Percentiles rank a stretch among this genome's conserved stretches.
Conservation (phyloP, 2,888 invertebrate genomes). For the Eupithecia centaureata region DNA sequence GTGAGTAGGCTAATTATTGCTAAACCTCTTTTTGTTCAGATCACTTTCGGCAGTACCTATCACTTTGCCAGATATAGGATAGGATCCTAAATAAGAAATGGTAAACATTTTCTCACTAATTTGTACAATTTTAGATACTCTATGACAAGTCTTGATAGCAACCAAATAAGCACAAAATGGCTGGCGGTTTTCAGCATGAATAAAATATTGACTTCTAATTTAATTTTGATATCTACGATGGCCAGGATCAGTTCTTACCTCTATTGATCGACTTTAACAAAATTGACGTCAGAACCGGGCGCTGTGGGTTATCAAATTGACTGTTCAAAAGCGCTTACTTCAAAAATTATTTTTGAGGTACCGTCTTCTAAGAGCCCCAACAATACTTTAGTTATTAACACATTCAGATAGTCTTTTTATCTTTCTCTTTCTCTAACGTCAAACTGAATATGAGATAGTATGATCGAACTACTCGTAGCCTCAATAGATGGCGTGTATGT, state of each 20-base stretch:
- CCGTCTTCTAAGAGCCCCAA: slow-evolving; percentile 30
- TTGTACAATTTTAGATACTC: too few species aligned
- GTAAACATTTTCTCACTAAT: too few species aligned
- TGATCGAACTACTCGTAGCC: too few species aligned
- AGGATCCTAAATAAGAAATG: too few species aligned
- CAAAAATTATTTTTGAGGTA: slow-evolving; percentile 36
- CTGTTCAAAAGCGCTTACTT: slow-evolving; percentile 27
- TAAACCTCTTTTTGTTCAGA: too few species aligned
- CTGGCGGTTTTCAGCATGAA: slow-evolving; percentile 42
- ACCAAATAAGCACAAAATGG: slow-evolving; percentile 6
- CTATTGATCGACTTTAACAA: slow-evolving; percentile 33
- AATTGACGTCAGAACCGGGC: slow-evolving; percentile 28
- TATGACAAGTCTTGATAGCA: too few species aligned
- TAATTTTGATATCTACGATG: slow-evolving; percentile 37
- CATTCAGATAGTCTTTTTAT: neutral
- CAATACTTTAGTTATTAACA: neutral
- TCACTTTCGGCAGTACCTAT: too few species aligned
- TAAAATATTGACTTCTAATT: slow-evolving; percentile 46
- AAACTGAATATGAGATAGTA: too few species aligned
- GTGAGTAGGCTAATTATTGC: too few species aligned
- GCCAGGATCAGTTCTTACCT: slow-evolving; percentile 17
- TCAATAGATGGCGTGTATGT: too few species aligned
- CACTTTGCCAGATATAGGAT: too few species aligned
- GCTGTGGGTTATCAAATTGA: slow-evolving; percentile 24
- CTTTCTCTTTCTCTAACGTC: neutral